These are phyloP conservation scores for Operophtera brumata DNA, from an alignment of 2,888 invertebrate species.

Conservation along the genomic window DNA sequence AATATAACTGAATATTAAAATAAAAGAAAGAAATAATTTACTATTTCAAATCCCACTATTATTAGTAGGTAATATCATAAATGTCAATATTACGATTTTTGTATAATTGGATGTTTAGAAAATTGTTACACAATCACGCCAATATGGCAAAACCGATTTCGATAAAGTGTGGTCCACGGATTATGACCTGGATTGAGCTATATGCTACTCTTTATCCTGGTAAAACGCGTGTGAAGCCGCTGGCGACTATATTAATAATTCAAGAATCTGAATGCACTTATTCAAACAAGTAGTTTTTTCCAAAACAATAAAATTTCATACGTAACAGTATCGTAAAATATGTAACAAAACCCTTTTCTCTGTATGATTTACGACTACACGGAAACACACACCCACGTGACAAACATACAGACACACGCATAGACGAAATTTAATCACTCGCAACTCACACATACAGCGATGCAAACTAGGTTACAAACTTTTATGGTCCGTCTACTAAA, in stretches of 20 bases:
- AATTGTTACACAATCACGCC: too few relatives aligned
- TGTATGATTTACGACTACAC: conserved; percentile 56
- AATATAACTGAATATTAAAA: too few relatives aligned
- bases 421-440: conserved; percentile 15
- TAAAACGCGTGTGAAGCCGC: too few relatives aligned
- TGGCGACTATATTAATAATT: background rate
- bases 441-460: conserved; percentile 8
- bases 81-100: too few relatives aligned
- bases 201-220: too few relatives aligned
- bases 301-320: conserved; percentile 49
- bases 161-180: too few relatives aligned
- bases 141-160: too few relatives aligned
- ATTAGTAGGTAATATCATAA: too few relatives aligned
- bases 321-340: conserved; percentile 50
- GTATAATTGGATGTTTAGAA: too few relatives aligned
- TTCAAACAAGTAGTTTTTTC: conserved; percentile 22
- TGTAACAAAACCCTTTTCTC: conserved; percentile 56
- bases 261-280: conserved; percentile 36
- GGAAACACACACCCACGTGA: conserved; percentile 29
- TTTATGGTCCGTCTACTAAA: background rate
- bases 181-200: too few relatives aligned
- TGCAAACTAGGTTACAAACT: conserved; percentile 13
- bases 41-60: too few relatives aligned
- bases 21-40: too few relatives aligned
- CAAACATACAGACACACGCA: conserved; percentile 1